Evolutionary conservation across 2,113 vertebrate genomes (phyloP).

Genomic region (Xenopus borealis): DNA sequence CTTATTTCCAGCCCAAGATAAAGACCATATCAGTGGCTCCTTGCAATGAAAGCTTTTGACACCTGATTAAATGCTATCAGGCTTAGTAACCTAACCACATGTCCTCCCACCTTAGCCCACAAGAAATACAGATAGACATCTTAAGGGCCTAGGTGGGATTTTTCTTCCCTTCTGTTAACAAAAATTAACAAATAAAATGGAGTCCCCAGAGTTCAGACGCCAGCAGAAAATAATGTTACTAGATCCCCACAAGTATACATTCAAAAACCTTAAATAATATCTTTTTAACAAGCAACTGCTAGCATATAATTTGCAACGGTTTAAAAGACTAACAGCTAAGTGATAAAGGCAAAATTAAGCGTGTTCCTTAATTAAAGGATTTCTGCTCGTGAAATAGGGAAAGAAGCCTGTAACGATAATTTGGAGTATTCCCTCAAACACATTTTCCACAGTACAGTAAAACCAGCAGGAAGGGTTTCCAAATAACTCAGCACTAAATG

Average conservation of each 20-base stretch:
- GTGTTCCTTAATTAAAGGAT: conserved; percentile 52
- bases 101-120: conserved; percentile 1
- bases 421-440: conserved; percentile 60
- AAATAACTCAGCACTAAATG: conserved; percentile 63
- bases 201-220: conserved; percentile 13
- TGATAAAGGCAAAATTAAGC: conserved; percentile 41
- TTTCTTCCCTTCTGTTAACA: neutral
- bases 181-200: conserved; percentile 29
- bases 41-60: neutral
- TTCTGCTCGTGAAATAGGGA: conserved; percentile 51
- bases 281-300: conserved; percentile 17
- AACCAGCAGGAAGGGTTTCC: conserved; percentile 70
- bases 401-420: conserved; percentile 59
- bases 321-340: conserved; percentile 30
- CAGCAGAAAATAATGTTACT: conserved; percentile 13
- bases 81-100: conserved; percentile 5
- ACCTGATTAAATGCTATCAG: neutral
- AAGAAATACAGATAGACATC: neutral
- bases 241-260: conserved; percentile 8
- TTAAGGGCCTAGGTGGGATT: neutral
- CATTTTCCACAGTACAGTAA: conserved; percentile 60
- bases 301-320: conserved; percentile 34
- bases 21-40: neutral
- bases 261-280: conserved; percentile 28
- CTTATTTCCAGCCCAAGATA: too few species aligned